These are phyloP conservation scores for Oplegnathus fasciatus DNA, from an alignment of 2,113 vertebrate species.

Conservation along the genomic window DNA sequence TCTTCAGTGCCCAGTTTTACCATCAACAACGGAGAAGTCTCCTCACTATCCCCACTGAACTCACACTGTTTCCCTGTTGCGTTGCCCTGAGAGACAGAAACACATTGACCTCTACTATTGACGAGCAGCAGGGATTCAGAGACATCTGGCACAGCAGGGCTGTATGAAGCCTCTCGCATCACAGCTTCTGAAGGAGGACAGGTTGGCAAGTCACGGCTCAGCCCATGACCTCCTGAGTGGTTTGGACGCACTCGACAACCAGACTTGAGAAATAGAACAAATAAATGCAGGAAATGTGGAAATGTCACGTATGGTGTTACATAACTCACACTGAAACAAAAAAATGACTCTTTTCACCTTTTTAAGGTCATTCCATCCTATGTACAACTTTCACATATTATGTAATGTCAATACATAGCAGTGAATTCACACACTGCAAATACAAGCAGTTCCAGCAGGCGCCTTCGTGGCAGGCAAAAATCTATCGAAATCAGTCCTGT, in stretches of 20 bases:
- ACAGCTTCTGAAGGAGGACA: background rate
- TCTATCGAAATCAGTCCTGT: too few species aligned
- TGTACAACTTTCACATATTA: background rate
- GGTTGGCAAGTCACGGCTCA: background rate
- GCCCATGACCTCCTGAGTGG: rapidly evolving
- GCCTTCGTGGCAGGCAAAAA: background rate
- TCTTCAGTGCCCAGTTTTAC: background rate
- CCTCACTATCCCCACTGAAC: background rate
- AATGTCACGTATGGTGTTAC: background rate
- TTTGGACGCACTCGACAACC: background rate
- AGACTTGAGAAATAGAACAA: background rate
- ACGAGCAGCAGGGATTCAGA: background rate
- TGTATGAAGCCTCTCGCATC: background rate
- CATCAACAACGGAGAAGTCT: background rate
- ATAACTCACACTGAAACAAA: too few species aligned
- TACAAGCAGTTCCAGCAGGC: too few species aligned
- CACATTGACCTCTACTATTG: background rate
- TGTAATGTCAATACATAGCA: too few species aligned
- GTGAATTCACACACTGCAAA: background rate
- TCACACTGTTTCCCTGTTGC: background rate
- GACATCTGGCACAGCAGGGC: background rate
- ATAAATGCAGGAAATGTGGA: background rate
- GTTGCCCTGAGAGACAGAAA: slow-evolving; percentile 1
- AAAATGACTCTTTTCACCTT: too few species aligned
- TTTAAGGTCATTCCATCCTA: too few species aligned